Percentiles rank a stretch among this genome's conserved stretches.
phyloP scores from a whole-genome alignment of 2,888 invertebrate genomes.

The Dasysyrphus albostriatus region DNA sequence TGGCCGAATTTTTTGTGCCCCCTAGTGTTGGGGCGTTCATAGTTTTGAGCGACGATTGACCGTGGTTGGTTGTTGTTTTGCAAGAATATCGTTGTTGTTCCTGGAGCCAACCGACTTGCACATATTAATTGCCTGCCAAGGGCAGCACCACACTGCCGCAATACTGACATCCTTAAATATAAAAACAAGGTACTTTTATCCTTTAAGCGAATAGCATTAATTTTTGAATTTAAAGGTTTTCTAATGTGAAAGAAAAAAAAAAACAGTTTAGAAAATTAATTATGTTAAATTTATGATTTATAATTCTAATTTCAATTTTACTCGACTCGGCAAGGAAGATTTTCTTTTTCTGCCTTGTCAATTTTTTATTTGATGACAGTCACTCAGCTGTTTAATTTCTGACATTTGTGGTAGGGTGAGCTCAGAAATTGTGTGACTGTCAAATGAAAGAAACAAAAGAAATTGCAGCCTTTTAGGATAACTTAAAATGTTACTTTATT shows the following conservation, averaged over 20 bases:
- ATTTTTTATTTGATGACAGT: constrained; percentile 10
- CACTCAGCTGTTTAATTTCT: constrained; percentile 14
- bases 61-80: constrained; percentile 21
- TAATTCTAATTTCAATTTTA: neutral
- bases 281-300: constrained; percentile 16
- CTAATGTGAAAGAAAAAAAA: neutral
- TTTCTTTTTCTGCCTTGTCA: constrained; percentile 8
- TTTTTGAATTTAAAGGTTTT: neutral
- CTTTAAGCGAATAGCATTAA: neutral
- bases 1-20: constrained; percentile 86
- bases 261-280: neutral
- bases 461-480: neutral
- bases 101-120: constrained; percentile 38
- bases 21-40: constrained; percentile 77
- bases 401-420: neutral
- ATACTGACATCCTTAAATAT: constrained; percentile 74
- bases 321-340: neutral
- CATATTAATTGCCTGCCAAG: constrained; percentile 66
- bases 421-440: neutral
- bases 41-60: neutral
- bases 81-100: neutral
- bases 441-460: neutral
- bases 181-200: neutral
- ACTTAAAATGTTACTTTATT: neutral
- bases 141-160: constrained; percentile 78